phyloP scores from a whole-genome alignment of 2,888 invertebrate species.

The Cynaeus angustus region DNA sequence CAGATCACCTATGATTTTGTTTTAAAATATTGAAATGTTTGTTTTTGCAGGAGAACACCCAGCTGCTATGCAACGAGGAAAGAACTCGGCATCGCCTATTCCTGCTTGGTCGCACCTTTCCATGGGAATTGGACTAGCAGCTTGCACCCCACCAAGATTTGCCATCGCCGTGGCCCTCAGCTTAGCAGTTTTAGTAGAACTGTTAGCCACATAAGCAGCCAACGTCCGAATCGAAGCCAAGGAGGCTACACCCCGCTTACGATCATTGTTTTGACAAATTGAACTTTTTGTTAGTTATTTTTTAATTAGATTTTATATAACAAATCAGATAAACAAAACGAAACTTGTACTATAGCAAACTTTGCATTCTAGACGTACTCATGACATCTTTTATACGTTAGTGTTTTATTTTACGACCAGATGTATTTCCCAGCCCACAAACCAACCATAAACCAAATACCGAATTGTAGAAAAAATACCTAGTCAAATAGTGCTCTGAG shows the following conservation, averaged over 20 bases:
- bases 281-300: constrained; percentile 50
- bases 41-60: constrained; percentile 81
- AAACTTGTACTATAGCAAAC: constrained; percentile 50
- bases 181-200: constrained; percentile 69
- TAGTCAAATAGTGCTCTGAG: too few relatives aligned
- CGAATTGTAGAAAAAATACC: not conserved
- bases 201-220: constrained; percentile 66
- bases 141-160: constrained; percentile 71
- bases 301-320: constrained; percentile 60
- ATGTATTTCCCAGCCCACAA: constrained; percentile 7
- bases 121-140: constrained; percentile 71
- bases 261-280: constrained; percentile 48
- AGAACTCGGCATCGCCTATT: constrained; percentile 73
- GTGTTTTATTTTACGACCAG: constrained; percentile 17
- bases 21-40: too few relatives aligned
- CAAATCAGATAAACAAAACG: constrained; percentile 39
- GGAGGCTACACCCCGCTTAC: constrained; percentile 52
- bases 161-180: constrained; percentile 69
- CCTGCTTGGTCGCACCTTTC: constrained; percentile 73
- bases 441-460: constrained; percentile 12
- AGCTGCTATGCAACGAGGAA: constrained; percentile 77
- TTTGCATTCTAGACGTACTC: constrained; percentile 34
- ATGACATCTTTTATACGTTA: constrained; percentile 19
- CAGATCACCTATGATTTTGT: too few relatives aligned
- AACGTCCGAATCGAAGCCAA: constrained; percentile 50